A percentile compares a stretch with the other conserved stretches of the same genome.
phyloP scores from a whole-genome alignment of 2,797 vertebrate species.

The Myotis planiceps region DNA sequence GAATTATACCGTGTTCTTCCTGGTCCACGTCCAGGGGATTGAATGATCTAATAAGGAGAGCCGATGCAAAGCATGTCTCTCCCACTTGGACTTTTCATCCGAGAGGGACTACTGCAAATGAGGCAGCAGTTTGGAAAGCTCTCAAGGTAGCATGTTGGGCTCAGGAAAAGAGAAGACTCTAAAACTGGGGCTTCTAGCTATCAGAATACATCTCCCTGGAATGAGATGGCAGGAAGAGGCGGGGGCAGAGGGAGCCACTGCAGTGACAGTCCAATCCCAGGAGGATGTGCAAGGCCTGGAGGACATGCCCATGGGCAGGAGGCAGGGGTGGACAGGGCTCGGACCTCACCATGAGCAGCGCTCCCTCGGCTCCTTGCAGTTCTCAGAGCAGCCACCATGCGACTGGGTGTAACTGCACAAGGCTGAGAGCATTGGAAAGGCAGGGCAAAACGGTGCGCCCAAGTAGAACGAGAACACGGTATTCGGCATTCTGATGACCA shows the following conservation, averaged over 20 bases:
- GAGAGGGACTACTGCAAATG: neutral
- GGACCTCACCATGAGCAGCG: neutral
- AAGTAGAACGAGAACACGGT: constrained; percentile 16
- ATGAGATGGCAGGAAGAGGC: neutral
- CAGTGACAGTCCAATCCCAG: neutral
- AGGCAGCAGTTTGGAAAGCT: neutral
- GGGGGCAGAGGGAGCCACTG: neutral
- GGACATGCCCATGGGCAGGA: neutral
- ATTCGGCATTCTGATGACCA: constrained; percentile 12
- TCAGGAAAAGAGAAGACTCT: neutral
- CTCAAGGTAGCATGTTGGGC: neutral
- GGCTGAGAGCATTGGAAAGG: neutral
- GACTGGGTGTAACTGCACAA: rapidly evolving
- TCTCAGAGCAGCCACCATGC: neutral
- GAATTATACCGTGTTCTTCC: no score
- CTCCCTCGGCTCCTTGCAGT: rapidly evolving
- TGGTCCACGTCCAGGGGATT: neutral
- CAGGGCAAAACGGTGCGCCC: neutral
- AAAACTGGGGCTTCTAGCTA: neutral
- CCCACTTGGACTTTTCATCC: neutral
- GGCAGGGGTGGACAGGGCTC: rapidly evolving
- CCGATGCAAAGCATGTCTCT: constrained; percentile 3
- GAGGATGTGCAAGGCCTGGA: neutral
- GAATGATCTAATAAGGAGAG: neutral
- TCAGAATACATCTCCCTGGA: neutral